Percentiles rank a stretch among this genome's conserved stretches.
These are phyloP conservation scores for Polyploca ridens DNA, from an alignment of 2,888 invertebrate genomes.

Conservation along the genomic window DNA sequence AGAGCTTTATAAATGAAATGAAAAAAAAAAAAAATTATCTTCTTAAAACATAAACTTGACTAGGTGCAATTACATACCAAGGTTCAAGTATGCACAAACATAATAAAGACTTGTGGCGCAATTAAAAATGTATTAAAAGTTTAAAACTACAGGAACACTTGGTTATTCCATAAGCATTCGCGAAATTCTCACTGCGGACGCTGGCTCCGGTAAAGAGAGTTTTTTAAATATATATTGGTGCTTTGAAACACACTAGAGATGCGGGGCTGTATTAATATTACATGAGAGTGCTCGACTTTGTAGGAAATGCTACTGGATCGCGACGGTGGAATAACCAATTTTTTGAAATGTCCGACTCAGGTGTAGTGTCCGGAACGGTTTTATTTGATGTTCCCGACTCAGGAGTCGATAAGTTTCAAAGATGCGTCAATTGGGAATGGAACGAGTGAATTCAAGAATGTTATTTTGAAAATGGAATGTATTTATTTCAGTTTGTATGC, in stretches of 20 bases:
- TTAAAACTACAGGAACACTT: conserved; percentile 26
- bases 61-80: not conserved
- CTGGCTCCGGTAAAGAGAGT: conserved; percentile 26
- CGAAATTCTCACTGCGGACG: conserved; percentile 27
- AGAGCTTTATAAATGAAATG: too few relatives aligned
- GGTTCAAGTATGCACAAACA: not conserved
- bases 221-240: conserved; percentile 59
- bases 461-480: conserved; percentile 2
- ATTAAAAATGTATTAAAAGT: conserved; percentile 19
- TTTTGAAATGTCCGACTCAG: conserved; percentile 46
- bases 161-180: conserved; percentile 33
- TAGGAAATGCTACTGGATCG: conserved; percentile 37
- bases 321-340: conserved; percentile 51
- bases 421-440: conserved; percentile 8
- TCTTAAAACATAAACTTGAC: not conserved
- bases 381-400: conserved; percentile 9
- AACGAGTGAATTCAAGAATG: not conserved
- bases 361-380: conserved; percentile 15
- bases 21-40: too few relatives aligned
- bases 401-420: not conserved
- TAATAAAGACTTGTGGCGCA: conserved; percentile 19
- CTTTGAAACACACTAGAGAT: conserved; percentile 42
- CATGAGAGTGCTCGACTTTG: conserved; percentile 43
- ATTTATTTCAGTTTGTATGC: not conserved
- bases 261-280: conserved; percentile 53